phyloP scores from a whole-genome alignment of 2,113 vertebrate genomes.

The Etia nguti region DNA sequence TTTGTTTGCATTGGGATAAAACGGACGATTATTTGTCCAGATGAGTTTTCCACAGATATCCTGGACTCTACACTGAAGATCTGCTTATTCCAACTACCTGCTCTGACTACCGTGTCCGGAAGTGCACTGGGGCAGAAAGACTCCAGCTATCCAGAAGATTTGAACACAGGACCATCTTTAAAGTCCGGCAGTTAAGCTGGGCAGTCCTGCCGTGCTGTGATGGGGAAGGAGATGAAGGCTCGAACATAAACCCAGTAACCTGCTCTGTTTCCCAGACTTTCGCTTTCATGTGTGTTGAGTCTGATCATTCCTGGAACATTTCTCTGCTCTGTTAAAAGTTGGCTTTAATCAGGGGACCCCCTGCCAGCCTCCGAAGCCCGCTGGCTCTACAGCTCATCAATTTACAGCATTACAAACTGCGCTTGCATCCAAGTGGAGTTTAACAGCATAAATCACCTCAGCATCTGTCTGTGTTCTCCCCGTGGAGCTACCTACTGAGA shows the following conservation, averaged over 20 bases:
- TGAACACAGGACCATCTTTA: not conserved
- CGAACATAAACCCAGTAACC: not conserved
- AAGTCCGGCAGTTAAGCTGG: not conserved
- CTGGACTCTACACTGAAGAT: fast-evolving
- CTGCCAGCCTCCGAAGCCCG: not conserved
- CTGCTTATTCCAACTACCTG: not conserved
- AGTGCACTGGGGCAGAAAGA: not conserved
- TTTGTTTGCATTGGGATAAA: not conserved
- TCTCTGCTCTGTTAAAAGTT: not conserved
- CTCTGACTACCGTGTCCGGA: not conserved
- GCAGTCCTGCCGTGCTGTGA: not conserved
- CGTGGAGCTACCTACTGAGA: not conserved
- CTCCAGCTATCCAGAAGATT: not conserved
- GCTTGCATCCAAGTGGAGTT: not conserved
- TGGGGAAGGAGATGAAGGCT: fast-evolving
- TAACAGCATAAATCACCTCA: conserved; percentile 8
- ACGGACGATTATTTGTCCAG: not conserved
- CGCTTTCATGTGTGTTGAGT: not conserved
- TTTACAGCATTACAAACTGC: conserved; percentile 3
- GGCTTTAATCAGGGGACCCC: not conserved
- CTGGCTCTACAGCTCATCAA: not conserved
- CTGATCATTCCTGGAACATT: not conserved
- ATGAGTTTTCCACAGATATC: not conserved
- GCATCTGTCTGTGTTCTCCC: not conserved
- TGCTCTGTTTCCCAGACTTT: not conserved